A percentile compares a stretch with the other conserved stretches of the same genome.
phyloP scores from a whole-genome alignment of 2,113 vertebrate species.

The Hiodon tergisus region DNA sequence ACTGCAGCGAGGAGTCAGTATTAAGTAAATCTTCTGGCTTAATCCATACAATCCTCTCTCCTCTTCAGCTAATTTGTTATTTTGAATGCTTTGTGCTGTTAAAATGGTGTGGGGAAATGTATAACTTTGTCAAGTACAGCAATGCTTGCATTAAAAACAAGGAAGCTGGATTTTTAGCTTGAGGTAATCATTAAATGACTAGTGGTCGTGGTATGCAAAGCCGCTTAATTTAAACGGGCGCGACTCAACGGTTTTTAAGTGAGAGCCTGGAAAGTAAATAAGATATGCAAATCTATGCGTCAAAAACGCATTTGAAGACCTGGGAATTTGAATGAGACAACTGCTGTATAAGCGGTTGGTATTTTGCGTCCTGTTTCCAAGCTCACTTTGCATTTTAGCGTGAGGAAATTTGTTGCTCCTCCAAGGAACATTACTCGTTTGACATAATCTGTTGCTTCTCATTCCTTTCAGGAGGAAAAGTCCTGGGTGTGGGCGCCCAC shows the following conservation, averaged over 20 bases:
- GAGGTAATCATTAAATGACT: background rate
- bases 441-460: no score
- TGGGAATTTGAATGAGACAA: background rate
- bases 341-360: background rate
- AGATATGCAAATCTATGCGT: background rate
- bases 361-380: background rate
- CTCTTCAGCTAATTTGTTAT: background rate
- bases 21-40: constrained; percentile 1
- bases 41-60: background rate
- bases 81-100: background rate
- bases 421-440: no score
- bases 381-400: background rate
- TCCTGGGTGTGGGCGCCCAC: no score
- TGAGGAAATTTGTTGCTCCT: background rate
- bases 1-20: background rate
- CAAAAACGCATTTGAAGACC: background rate
- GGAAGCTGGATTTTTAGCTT: background rate
- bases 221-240: background rate
- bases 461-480: no score
- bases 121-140: background rate
- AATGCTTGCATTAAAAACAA: background rate
- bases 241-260: no score
- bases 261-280: background rate
- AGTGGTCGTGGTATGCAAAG: background rate
- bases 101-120: background rate